Evolutionary conservation across 2,113 vertebrate genomes (phyloP), one percentile per base, ranked within the genome.

Genomic region (Petrocephalus zakoni): DNA sequence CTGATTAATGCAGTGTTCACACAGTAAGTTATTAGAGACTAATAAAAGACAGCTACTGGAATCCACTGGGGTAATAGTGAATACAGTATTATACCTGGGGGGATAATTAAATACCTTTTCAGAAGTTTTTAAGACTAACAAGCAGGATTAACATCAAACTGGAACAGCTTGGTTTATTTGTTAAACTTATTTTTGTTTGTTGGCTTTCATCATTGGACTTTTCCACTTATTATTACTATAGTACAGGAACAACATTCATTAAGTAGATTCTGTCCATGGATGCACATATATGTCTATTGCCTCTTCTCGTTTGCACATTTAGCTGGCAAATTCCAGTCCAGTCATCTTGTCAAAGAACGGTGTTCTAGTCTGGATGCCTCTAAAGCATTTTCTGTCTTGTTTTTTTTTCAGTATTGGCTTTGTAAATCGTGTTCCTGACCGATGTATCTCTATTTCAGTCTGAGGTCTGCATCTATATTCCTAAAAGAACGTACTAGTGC

Each of bases 81-180:
- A 85, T 56, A 85, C 51, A 15, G 52, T 56, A 86, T 86, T 86
- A 86, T 21, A 86, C 84, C 84, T 85, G 47, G 29, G 84, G 84
- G 84, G 52, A 34, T 85, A 85, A 85, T 86, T 86, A 86, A 86
- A 86, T 29, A 55, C 22, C 84, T 55, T 15, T 53, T 86, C 51
- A 86, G 25, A 86, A 4, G 22, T 86, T 86, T 86, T 29, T 19
- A 86, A 34, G 52, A 55, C 84, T 29, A 86, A 55, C 81, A 47
- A 47, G 46, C 19, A 49, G 81, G 81, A 82, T 21, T 42, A 82
- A 22, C 29, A 85, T n/a, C 84, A 85, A 34, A 85, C 84, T 37
- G 13, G 25, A 86, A 17, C 84, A 34, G 82, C 82, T 85, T 51
- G 0, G 15, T 37, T 53, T 34, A 56, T 86, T 55, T 15, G n/a